Evolutionary conservation across 2,113 vertebrate species (phyloP), one percentile per base, ranked within the genome.

Genomic region (Misgurnus mizolepis): DNA sequence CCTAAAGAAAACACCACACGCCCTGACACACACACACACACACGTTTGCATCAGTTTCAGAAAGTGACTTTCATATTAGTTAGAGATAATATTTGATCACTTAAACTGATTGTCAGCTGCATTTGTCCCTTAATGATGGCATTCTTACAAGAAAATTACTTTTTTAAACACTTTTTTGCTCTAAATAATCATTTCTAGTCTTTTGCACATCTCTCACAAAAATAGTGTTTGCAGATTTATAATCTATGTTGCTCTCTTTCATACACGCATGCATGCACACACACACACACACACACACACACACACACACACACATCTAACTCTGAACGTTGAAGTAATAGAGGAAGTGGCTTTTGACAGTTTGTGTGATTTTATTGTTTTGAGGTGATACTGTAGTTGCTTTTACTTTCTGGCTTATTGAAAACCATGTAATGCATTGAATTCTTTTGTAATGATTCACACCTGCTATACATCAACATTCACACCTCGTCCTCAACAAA

Each of bases 1-100:
- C 96, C 96, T 40, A 96, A 84, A 22, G 95, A 92, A 80, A 99
- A 95, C 67, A 95, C 90, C 78, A 96, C 93, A 61, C 90, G 90
- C 88, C 94, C 96, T 98, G 87, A n/a, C 75, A 64, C 58, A 78
- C 67, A 79, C 41, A 22, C 10, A 75, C 1, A 47, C 8, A 66
- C 14, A 43, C 9, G 5, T 17, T 17, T 43, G 4, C 11, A 50
- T 11, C 3, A 50, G 49, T 50, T 11, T 47, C 45, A 47, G 4
- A 47, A 47, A 34, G 27, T 34, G 27, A 34, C 27, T 34, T 34
- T 34, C 27, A 34, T 34, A 34, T 34, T 34, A 34, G 27, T 2
- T 34, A 34, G 27, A 34, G 27, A 34, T 34, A 34, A 34, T 34
- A 34, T 34, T 34, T 2, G 27, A 34, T 34, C 27, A 34, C 27